Evolutionary conservation across 2,888 invertebrate species (phyloP).

Genomic region (Dryobota labecula): DNA sequence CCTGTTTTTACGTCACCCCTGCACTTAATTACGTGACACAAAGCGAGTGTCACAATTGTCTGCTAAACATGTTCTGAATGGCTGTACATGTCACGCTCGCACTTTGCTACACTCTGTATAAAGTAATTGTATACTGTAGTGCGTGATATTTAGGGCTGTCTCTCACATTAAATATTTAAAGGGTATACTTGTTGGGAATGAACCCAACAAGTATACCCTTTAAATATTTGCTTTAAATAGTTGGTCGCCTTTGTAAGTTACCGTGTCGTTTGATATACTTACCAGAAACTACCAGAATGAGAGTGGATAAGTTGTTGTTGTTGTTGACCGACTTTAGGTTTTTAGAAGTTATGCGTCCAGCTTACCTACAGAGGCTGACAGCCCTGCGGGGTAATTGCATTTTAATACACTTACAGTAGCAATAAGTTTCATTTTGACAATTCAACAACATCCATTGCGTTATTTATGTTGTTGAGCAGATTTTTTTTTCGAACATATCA

Average conservation of each 20-base stretch:
- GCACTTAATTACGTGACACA: conserved; percentile 48
- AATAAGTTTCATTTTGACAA: too few species aligned
- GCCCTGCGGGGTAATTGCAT: too few species aligned
- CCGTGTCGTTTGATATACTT: neutral
- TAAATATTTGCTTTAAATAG: too few species aligned
- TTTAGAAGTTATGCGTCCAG: neutral
- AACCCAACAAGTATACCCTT: too few species aligned
- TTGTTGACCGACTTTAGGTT: neutral
- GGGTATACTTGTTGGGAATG: neutral
- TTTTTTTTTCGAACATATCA: too few species aligned
- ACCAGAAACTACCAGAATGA: neutral
- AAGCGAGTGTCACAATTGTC: conserved; percentile 49
- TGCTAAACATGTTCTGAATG: conserved; percentile 42
- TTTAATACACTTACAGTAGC: too few species aligned
- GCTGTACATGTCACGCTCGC: conserved; percentile 28
- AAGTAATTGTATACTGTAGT: conserved; percentile 37
- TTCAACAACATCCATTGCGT: too few species aligned
- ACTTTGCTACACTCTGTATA: conserved; percentile 32
- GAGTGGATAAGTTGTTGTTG: neutral
- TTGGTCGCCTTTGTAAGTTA: conserved; percentile 4
- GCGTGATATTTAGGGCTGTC: conserved; percentile 41
- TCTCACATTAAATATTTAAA: conserved; percentile 33
- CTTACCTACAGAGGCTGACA: neutral
- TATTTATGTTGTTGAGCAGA: too few species aligned
- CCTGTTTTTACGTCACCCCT: conserved; percentile 18